Percentiles rank a stretch among this genome's conserved stretches.
phyloP scores from a whole-genome alignment of 2,797 vertebrate genomes.

The Cuculus canorus region DNA sequence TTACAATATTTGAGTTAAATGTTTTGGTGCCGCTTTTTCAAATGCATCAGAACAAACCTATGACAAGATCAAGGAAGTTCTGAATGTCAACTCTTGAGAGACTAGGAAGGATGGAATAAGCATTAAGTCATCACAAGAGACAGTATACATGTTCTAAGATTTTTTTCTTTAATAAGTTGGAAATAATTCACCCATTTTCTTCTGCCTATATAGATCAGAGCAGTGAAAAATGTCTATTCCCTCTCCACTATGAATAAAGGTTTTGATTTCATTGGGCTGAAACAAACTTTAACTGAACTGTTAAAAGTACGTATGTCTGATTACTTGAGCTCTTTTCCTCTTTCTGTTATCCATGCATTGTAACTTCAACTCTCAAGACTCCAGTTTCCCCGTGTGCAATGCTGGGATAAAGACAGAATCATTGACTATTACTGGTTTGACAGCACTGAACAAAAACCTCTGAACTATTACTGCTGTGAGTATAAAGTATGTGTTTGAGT shows the following conservation, averaged over 20 bases:
- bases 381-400: background rate
- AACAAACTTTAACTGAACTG: slow-evolving; percentile 1
- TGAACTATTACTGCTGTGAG: background rate
- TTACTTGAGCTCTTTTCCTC: background rate
- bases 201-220: background rate
- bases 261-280: background rate
- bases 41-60: background rate
- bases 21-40: background rate
- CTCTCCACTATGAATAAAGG: background rate
- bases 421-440: background rate
- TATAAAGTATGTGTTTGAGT: background rate
- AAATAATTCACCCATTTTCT: background rate
- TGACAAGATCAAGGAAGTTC: background rate
- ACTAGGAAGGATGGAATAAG: background rate
- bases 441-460: background rate
- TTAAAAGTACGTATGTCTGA: background rate
- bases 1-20: background rate
- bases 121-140: background rate
- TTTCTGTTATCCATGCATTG: background rate
- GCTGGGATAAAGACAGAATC: background rate
- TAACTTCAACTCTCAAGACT: background rate
- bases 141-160: background rate
- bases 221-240: background rate
- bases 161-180: background rate
- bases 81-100: background rate